These are phyloP conservation scores for Rhopalosiphum maidis DNA, from an alignment of 1,140 invertebrate species.

Conservation along the genomic window DNA sequence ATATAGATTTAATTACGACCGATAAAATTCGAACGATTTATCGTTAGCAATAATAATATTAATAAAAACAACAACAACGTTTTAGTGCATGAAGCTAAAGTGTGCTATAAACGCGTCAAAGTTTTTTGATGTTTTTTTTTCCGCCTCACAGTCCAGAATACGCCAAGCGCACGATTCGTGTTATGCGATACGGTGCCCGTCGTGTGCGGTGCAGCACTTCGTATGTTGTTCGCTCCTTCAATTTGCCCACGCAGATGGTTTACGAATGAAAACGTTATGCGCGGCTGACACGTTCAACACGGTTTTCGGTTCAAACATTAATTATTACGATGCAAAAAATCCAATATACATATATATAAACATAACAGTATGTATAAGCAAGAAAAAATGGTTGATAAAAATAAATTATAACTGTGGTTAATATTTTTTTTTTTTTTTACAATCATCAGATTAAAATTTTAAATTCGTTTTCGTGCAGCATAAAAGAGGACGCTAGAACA, in stretches of 20 bases:
- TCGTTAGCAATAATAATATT: not conserved
- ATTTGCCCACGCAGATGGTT: not conserved
- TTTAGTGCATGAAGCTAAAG: no score
- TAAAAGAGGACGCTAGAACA: not conserved
- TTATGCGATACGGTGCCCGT: not conserved
- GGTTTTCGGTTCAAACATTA: not conserved
- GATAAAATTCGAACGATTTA: not conserved
- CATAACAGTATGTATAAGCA: not conserved
- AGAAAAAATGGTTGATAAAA: not conserved
- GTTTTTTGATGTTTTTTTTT: not conserved
- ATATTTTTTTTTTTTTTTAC: not conserved
- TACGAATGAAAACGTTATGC: not conserved
- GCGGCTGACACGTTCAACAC: not conserved
- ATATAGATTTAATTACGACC: not conserved
- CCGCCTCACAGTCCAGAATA: not conserved
- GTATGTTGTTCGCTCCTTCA: not conserved
- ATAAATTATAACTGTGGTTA: conserved; percentile 13
- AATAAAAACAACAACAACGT: not conserved
- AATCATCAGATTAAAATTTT: conserved; percentile 4
- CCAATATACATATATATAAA: not conserved
- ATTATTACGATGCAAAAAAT: not conserved
- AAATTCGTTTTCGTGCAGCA: not conserved
- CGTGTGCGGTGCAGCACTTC: not conserved
- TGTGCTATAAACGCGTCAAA: not conserved
- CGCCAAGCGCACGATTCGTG: not conserved